phyloP scores from a whole-genome alignment of 2,888 invertebrate species.

The Petrolisthes manimaculis region DNA sequence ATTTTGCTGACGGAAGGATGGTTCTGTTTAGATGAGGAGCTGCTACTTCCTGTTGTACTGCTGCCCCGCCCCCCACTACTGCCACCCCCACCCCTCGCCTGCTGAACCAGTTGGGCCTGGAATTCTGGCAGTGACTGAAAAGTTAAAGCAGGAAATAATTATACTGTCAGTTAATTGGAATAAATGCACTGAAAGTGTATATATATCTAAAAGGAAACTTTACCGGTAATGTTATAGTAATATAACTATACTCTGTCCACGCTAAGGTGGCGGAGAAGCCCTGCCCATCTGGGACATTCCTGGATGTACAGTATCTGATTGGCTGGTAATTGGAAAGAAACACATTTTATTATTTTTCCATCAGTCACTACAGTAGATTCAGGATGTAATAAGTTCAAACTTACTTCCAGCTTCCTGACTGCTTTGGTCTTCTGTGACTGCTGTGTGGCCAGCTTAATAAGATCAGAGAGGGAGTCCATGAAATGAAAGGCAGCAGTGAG shows the following conservation, averaged over 20 bases:
- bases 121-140: slow-evolving; percentile 76
- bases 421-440: slow-evolving; percentile 86
- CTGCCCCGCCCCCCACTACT: slow-evolving; percentile 72
- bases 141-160: not conserved
- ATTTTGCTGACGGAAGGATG: slow-evolving; percentile 72
- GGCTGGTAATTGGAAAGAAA: not conserved
- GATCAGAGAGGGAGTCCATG: slow-evolving; percentile 84
- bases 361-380: not conserved
- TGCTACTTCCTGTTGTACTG: slow-evolving; percentile 63
- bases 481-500: slow-evolving; percentile 92
- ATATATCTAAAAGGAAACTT: no score
- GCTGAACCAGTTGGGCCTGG: slow-evolving; percentile 79
- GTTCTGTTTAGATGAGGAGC: not conserved
- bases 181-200: not conserved
- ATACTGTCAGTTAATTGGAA: not conserved
- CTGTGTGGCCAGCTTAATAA: slow-evolving; percentile 85
- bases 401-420: slow-evolving; percentile 83
- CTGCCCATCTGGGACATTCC: not conserved
- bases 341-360: not conserved
- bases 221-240: no score
- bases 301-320: not conserved
- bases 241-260: no score
- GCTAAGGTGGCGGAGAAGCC: no score
- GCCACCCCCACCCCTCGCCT: slow-evolving; percentile 40
- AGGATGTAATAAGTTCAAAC: not conserved